Conservation (phyloP, 2,113 vertebrate species). For the Pholis gunnellus region DNA sequence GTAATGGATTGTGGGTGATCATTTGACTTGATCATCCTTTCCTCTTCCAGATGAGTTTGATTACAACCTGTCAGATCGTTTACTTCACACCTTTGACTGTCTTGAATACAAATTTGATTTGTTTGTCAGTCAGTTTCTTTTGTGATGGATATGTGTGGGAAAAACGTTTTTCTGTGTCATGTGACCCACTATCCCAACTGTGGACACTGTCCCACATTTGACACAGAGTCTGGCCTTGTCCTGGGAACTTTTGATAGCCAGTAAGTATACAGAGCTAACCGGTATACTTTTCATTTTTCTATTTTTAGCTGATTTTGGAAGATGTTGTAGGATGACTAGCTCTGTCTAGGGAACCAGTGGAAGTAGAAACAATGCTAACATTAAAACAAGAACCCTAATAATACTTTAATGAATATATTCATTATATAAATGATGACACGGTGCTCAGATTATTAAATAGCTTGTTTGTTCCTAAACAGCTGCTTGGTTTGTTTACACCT, state of each 20-base stretch:
- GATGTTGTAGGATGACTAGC: not conserved
- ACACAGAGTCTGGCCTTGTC: not conserved
- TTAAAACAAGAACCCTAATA: not conserved
- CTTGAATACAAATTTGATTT: no score
- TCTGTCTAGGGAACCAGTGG: not conserved
- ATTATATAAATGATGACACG: not conserved
- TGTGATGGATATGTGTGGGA: not conserved
- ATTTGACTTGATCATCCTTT: not conserved
- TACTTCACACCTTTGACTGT: no score
- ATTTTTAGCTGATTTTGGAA: not conserved
- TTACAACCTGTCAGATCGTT: not conserved
- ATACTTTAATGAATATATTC: not conserved
- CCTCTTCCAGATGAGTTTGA: not conserved
- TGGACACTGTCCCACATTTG: not conserved
- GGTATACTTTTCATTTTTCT: not conserved
- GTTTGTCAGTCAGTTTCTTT: not conserved
- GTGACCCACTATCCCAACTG: not conserved
- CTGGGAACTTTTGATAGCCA: not conserved
- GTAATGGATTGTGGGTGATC: not conserved
- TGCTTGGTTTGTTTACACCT: not conserved
- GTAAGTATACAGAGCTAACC: not conserved
- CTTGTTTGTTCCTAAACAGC: not conserved
- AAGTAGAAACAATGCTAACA: not conserved
- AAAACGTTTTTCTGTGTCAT: not conserved
- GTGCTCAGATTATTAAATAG: no score